Evolutionary conservation across 2,797 vertebrate species (phyloP), one percentile per base, ranked within the genome.

Genomic region (Lacerta agilis): DNA sequence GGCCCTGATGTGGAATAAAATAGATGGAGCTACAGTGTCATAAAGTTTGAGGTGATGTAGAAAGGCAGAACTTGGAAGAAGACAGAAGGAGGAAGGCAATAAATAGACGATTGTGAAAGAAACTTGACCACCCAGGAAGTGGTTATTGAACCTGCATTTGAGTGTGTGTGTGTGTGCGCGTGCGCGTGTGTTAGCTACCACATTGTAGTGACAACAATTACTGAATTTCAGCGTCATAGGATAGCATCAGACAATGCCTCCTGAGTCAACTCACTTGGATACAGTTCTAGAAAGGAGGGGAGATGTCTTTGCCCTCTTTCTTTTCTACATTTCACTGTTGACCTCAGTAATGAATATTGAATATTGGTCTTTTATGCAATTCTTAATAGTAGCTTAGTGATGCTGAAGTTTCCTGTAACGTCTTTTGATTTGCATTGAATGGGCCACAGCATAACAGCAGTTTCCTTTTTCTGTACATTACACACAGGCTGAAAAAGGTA

Each of bases 371-470:
- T 84, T 25, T 71, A 38, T 25, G 5, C 8, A 61, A 41, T 73
- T 64, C 72, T 75, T 61, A 76, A n/a, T 38, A 18, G 2, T 55
- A 69, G 45, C 0, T 0, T 25, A 79, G 15, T 20, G n/a, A 83
- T 89, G 11, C 29, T 81, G 64, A 86, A 84, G 0, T 5, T 87
- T 88, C 81, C 83, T 80, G 15, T 73, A 5, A 92, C 78, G 75
- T 88, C 89, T 86, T 45, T 8, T 64, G 8, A 71, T 7, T 87
- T 13, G 82, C 29, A 4, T 86, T 91, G 86, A 86, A 86, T 73
- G 20, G 76, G 23, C 25, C 36, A 81, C 36, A 75, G 58, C 18
- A n/a, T 72, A 88, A 55, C 13, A 89, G 66, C 85, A 88, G 11
- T 76, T 38, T 5, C 0, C 0, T 88, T 84, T 33, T 11, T 4